Percentiles rank a stretch among this genome's conserved stretches.
These are phyloP conservation scores for Euzetes globulus DNA, from an alignment of 2,888 invertebrate genomes.

Conservation along the genomic window DNA sequence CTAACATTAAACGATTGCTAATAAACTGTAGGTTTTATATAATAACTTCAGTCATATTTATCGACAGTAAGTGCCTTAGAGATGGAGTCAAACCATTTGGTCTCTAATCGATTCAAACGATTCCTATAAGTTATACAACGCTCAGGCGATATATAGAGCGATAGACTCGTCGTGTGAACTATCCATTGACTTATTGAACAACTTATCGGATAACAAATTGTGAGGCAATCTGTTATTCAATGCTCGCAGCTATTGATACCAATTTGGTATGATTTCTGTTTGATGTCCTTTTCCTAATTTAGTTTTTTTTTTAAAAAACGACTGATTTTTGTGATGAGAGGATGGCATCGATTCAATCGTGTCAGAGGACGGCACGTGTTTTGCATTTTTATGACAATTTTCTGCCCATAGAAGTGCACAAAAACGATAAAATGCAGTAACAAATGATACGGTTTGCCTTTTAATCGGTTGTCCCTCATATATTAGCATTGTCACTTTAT, in stretches of 20 bases:
- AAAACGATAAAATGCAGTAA: constrained; percentile 13
- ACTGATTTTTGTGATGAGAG: background rate
- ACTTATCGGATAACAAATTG: constrained; percentile 10
- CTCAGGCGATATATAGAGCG: background rate
- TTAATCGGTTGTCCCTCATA: constrained; percentile 24
- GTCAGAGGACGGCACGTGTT: constrained; percentile 17
- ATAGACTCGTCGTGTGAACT: background rate
- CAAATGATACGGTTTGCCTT: constrained; percentile 6
- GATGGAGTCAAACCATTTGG: background rate
- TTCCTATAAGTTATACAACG: background rate
- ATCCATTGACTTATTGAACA: background rate
- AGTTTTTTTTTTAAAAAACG: background rate
- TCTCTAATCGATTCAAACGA: background rate
- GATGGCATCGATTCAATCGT: background rate
- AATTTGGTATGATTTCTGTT: no score
- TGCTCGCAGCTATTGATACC: background rate
- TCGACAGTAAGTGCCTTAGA: background rate
- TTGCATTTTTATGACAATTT: constrained; percentile 3
- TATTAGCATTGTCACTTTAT: constrained; percentile 18
- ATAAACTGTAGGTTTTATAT: background rate
- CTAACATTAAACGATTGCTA: no score
- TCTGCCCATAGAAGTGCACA: background rate
- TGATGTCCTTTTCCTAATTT: background rate
- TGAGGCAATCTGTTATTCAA: background rate
- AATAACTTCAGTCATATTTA: background rate